Base-by-base conservation (phyloP, 2,888 invertebrate genomes). In the Pandemis corylana region DNA sequence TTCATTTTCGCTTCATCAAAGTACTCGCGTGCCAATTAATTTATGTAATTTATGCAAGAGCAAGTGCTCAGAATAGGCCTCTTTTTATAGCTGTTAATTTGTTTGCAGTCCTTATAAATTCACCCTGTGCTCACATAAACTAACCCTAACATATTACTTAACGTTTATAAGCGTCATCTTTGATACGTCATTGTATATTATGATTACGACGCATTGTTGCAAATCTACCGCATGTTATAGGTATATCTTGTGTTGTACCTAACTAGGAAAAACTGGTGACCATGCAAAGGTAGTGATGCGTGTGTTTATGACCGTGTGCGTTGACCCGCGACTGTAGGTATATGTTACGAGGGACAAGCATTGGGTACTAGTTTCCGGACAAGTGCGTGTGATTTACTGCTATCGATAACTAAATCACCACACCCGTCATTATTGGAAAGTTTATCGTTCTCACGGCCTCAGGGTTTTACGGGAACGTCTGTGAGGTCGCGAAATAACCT, bases 31-130 rank as follows among this genome's bases (percentile, higher is more conserved):
- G 80, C 80, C 85, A 87, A 90, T 90, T 88, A 89, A 90, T 90
- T 89, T 90, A 90, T 87, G 87, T 89, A 87, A 90, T 90, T 82
- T 87, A 88, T 88, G 86, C 85, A 86, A 82, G 80, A 44, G 62
- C 56, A 53, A 63, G 15, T 75, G 56, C 6, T 49, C 20, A 15
- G 28, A 61, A 71, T 62, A 42, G 46, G 49, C 49, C 67, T 41
- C 36, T 28, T 53, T 66, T 67, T 41, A 67, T 36, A 9, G 7
- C 28, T 13, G 10, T 66, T 49, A 51, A 51, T 28, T 59, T 59
- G 59, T 28, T 59, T 28, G 28, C 10, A 59, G 59, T 59, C 28
- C 59, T 59, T 59, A 12, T 20, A 59, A 51, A 10, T 59, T 59
- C 59, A 28, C 59, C 7, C 6, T 12, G 5, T 28, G 28, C 12